These are phyloP conservation scores for Bembecia ichneumoniformis DNA, from an alignment of 2,888 invertebrate genomes.

Conservation along the genomic window DNA sequence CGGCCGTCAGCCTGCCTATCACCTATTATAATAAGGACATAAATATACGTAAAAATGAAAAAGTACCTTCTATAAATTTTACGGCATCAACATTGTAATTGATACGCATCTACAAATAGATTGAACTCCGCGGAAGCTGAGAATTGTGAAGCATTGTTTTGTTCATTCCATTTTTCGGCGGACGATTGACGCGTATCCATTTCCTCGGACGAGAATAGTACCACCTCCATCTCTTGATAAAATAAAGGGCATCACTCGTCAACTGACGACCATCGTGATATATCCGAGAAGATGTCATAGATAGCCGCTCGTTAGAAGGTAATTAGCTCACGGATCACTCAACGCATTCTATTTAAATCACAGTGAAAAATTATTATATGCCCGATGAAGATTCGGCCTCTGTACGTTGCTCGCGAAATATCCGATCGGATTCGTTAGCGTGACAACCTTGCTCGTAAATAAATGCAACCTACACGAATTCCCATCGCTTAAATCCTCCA, in stretches of 20 bases:
- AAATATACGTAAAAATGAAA: too few species aligned
- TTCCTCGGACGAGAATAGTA: conserved; percentile 59
- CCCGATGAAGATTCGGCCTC: conserved; percentile 23
- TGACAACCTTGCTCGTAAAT: conserved; percentile 8
- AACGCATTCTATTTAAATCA: conserved; percentile 53
- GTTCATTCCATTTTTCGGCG: conserved; percentile 39
- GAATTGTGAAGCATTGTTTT: conserved; percentile 34
- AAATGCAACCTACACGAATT: conserved; percentile 7
- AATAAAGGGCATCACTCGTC: conserved; percentile 67
- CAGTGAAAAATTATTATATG: conserved; percentile 45
- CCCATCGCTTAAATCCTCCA: not conserved
- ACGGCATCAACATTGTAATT: conserved; percentile 24
- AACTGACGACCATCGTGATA: conserved; percentile 48
- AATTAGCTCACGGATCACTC: conserved; percentile 68
- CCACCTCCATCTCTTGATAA: conserved; percentile 43
- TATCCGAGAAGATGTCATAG: conserved; percentile 50
- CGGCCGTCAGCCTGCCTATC: too few species aligned
- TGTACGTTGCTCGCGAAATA: conserved; percentile 21
- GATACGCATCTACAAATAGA: conserved; percentile 50
- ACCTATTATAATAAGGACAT: too few species aligned
- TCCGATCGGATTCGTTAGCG: conserved; percentile 9
- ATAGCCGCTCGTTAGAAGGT: conserved; percentile 66
- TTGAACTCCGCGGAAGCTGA: conserved; percentile 38
- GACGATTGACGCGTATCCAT: conserved; percentile 68
- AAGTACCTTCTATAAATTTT: too few species aligned